These are phyloP conservation scores for Sisyra terminalis DNA, from an alignment of 2,888 invertebrate species.

Conservation along the genomic window DNA sequence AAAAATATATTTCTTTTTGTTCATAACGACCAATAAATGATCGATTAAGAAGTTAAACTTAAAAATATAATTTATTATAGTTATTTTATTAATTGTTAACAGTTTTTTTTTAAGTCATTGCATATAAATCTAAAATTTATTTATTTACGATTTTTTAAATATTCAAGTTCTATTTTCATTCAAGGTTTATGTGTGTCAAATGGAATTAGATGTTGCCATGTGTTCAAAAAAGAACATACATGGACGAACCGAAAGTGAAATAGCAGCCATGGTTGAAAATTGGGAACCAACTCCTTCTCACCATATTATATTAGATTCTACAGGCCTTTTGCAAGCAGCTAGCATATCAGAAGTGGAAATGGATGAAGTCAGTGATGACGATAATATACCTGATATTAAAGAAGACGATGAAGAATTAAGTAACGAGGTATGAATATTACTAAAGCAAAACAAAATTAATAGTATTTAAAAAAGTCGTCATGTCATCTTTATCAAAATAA, in stretches of 20 bases:
- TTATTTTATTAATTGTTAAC: too few species aligned
- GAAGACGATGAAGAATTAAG: constrained; percentile 28
- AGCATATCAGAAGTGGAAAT: constrained; percentile 73
- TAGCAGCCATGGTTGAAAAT: constrained; percentile 48
- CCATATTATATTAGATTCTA: constrained; percentile 66
- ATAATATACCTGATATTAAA: constrained; percentile 21
- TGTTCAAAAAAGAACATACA: constrained; percentile 79
- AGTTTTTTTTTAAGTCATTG: too few species aligned
- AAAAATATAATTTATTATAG: too few species aligned
- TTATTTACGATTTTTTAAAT: neutral
- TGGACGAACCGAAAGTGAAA: constrained; percentile 58
- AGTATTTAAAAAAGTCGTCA: neutral
- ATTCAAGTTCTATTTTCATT: constrained; percentile 12
- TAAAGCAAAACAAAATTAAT: neutral
- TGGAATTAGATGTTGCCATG: constrained; percentile 61
- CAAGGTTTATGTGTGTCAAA: constrained; percentile 80
- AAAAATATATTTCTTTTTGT: too few species aligned
- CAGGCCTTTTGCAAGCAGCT: constrained; percentile 67
- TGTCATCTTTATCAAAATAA: too few species aligned
- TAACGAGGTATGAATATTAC: constrained; percentile 21
- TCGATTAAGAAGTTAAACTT: too few species aligned
- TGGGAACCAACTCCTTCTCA: constrained; percentile 71
- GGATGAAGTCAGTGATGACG: constrained; percentile 47
- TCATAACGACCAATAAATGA: too few species aligned
- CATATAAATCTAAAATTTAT: too few species aligned